Base-by-base conservation (phyloP, 2,888 invertebrate species). In the Girardia tigrina region DNA sequence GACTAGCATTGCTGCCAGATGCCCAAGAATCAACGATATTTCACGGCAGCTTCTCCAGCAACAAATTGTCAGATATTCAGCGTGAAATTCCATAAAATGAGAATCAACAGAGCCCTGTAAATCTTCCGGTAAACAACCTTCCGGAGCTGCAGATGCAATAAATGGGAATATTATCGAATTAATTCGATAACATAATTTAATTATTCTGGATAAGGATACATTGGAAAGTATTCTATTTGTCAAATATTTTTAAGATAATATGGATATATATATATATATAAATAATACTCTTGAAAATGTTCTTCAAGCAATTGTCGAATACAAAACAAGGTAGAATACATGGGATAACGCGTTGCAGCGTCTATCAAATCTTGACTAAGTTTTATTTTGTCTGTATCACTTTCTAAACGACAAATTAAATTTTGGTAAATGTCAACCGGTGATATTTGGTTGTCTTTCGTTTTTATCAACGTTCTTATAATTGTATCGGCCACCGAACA, bases 31-130 rank as follows among this genome's bases (percentile, higher is more conserved):
- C 16, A 71, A 28, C 6, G 71, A 71, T 8, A 71, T 28, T 28
- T 71, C 71, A 26, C 27, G 23, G n/a, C 27, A 28, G 20, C 71
- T 71, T 12, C 71, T 27, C 71, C 71, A 71, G 26, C 71, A 71
- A 28, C 71, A 71, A 27, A 71, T 28, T 28, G 71, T 71, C 2
- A 71, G n/a, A 71, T 71, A 71, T 23, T 71, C 71, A 71, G 71
- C 26, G 14, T 56, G 56, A 16, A n/a, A 56, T 56, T 56, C 56
- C 6, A 56, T n/a, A 56, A 56, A 16, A 56, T 56, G 56, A 8
- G 56, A 56, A 56, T 56, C 56, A 2, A 56, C 6, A 12, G n/a
- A 56, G 23, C n/a, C 23, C n/a, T 23, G 56, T 20, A 56, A 6
- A 12, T 56, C 56, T 12, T 56, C 56, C 4, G 56, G 56, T 2